Conservation (phyloP, 1,140 invertebrate genomes). For the Drosophila lacertosa region DNA sequence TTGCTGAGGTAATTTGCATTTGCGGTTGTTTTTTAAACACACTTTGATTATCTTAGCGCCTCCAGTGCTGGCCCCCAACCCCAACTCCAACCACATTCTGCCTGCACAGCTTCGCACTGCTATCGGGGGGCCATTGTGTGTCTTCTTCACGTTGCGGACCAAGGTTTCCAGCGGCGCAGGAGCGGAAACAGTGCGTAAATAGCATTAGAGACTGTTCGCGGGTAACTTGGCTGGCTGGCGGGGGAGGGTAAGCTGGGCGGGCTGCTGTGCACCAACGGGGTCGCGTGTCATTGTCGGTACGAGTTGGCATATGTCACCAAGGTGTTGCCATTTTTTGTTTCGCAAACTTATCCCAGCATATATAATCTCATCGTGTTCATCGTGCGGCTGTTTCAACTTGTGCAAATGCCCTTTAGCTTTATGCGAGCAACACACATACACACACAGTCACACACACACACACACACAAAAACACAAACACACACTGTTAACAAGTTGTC, state of each 20-base stretch:
- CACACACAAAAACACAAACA: constrained; percentile 23
- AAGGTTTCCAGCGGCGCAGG: constrained; percentile 20
- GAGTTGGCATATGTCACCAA: constrained; percentile 76
- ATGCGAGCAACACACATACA: constrained; percentile 29
- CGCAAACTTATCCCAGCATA: neutral
- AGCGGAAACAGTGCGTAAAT: neutral
- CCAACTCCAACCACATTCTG: neutral
- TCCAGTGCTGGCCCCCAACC: neutral
- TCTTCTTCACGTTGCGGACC: constrained; percentile 9
- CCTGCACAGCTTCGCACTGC: neutral
- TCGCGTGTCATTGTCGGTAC: constrained; percentile 69
- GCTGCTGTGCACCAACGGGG: constrained; percentile 6
- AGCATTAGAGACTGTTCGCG: neutral
- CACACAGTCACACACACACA: neutral
- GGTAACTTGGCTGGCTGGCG: too few species aligned
- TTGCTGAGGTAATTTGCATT: constrained; percentile 33
- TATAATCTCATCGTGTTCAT: neutral
- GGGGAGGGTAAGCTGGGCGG: neutral
- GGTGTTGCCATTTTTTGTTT: constrained; percentile 52
- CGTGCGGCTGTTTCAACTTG: constrained; percentile 5
- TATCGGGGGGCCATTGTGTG: constrained; percentile 13
- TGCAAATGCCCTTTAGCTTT: constrained; percentile 47
- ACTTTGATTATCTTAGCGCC: constrained; percentile 40
- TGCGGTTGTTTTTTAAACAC: constrained; percentile 38
- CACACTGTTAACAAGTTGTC: constrained; percentile 21